Evolutionary conservation across 2,888 invertebrate species (phyloP).

Genomic region (Liposcelis brunnea): DNA sequence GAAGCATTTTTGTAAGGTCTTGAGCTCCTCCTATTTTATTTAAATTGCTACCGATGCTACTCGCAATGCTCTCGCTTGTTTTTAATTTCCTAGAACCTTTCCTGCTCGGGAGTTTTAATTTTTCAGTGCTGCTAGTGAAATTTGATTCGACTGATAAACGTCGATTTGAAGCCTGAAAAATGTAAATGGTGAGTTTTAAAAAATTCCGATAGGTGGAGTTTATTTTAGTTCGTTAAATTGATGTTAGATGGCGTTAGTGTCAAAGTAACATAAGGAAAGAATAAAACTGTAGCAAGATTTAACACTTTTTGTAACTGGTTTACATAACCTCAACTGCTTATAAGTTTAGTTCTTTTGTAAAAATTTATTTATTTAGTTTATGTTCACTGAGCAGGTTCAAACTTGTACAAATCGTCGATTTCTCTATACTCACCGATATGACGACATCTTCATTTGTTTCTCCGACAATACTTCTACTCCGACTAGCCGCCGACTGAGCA

Average conservation of each 20-base stretch:
- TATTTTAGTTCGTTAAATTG: neutral
- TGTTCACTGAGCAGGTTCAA: too few relatives aligned
- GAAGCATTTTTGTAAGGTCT: constrained; percentile 60
- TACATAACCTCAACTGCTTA: too few relatives aligned
- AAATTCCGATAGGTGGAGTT: neutral
- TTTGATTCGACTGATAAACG: constrained; percentile 64
- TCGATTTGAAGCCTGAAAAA: constrained; percentile 45
- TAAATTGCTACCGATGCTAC: constrained; percentile 76
- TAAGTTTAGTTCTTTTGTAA: too few relatives aligned
- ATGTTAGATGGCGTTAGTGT: too few relatives aligned
- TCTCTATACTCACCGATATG: too few relatives aligned
- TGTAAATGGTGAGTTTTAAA: constrained; percentile 7
- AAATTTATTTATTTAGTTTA: too few relatives aligned
- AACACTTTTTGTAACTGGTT: too few relatives aligned
- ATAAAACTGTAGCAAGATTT: too few relatives aligned
- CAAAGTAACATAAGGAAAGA: too few relatives aligned
- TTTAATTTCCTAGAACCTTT: constrained; percentile 56
- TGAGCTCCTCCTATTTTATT: constrained; percentile 62
- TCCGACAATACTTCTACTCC: too few relatives aligned
- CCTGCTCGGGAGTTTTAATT: constrained; percentile 37
- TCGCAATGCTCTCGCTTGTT: constrained; percentile 75
- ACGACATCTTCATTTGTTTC: too few relatives aligned
- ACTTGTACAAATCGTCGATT: too few relatives aligned
- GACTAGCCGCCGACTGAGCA: constrained; percentile 72
- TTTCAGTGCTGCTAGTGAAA: constrained; percentile 64